Percentiles rank a stretch among this genome's conserved stretches.
Evolutionary conservation across 2,797 vertebrate species (phyloP).

Genomic region (Esox masquinongy): DNA sequence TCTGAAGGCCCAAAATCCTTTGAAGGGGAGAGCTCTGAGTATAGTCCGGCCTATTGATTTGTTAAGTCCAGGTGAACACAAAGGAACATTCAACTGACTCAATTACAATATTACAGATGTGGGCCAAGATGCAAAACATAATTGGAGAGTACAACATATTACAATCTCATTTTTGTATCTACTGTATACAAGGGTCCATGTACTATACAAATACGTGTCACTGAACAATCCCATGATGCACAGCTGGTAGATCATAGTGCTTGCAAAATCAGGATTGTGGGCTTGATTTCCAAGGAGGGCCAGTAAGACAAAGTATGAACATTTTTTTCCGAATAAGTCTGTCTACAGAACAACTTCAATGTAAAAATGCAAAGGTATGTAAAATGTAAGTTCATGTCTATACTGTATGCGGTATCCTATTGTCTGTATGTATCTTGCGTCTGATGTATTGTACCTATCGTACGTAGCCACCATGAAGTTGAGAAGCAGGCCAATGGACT

Average conservation of each 20-base stretch:
- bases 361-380: too few relatives aligned
- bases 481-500: constrained; percentile 95
- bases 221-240: too few relatives aligned
- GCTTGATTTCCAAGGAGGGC: too few relatives aligned
- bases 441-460: constrained; percentile 80
- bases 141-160: not conserved
- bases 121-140: not conserved
- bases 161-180: not conserved
- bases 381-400: too few relatives aligned
- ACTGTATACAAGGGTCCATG: too few relatives aligned
- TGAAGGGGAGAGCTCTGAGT: not conserved
- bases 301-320: too few relatives aligned
- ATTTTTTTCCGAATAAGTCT: not conserved
- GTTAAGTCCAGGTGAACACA: not conserved
- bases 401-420: not conserved
- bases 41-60: not conserved
- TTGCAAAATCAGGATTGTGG: too few relatives aligned
- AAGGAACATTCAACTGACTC: not conserved
- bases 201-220: too few relatives aligned
- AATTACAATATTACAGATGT: not conserved
- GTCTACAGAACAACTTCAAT: not conserved
- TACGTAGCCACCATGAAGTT: constrained; percentile 97
- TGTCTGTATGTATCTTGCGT: not conserved
- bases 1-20: not conserved
- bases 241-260: too few relatives aligned